These are phyloP conservation scores for Platyrinchus mystaceus DNA, from an alignment of 2,797 vertebrate species.

Conservation along the genomic window DNA sequence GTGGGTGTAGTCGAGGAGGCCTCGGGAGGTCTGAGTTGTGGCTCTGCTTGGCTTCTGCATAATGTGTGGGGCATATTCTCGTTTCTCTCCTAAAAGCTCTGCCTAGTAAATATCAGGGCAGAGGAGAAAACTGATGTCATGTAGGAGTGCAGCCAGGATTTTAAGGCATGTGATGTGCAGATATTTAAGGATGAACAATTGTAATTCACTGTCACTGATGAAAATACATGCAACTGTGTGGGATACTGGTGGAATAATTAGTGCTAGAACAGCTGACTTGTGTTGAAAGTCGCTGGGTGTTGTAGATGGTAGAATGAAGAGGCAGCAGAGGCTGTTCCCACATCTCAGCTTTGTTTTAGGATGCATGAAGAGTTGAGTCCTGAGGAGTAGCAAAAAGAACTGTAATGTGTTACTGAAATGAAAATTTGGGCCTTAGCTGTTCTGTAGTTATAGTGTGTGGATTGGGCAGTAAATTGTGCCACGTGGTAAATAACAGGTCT, in stretches of 20 bases:
- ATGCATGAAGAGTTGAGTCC: neutral
- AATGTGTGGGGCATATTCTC: neutral
- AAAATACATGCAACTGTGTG: neutral
- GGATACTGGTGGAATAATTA: neutral
- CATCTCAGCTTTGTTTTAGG: neutral
- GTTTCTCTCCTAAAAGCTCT: neutral
- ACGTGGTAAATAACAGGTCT: neutral
- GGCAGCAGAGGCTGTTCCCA: neutral
- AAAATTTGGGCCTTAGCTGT: neutral
- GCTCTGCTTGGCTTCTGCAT: neutral
- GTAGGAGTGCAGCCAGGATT: neutral
- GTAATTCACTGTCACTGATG: neutral
- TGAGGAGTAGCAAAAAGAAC: neutral
- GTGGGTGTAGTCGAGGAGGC: rapidly evolving
- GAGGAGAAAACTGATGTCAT: neutral
- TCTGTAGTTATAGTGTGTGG: neutral
- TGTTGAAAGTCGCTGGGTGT: neutral
- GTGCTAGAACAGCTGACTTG: neutral
- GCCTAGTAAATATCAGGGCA: neutral
- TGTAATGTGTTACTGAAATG: rapidly evolving
- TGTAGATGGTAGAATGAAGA: neutral
- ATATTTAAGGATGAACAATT: neutral
- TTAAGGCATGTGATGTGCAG: neutral
- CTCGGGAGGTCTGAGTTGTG: rapidly evolving
- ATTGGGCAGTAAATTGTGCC: neutral